Conservation (phyloP, 2,888 invertebrate species). For the Hypolimnas misippus region DNA sequence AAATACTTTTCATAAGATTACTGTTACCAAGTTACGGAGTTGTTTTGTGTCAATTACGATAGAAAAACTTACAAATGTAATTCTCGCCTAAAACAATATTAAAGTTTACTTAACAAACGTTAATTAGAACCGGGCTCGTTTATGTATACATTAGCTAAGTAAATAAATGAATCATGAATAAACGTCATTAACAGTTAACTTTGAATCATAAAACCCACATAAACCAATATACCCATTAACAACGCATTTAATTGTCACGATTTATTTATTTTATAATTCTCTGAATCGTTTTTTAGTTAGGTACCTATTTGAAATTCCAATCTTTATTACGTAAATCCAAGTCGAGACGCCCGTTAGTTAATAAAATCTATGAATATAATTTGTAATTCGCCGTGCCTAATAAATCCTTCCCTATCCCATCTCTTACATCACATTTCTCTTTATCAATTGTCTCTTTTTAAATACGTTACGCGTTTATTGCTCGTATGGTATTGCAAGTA, state of each 20-base stretch:
- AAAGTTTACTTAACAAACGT: conserved; percentile 4
- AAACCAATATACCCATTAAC: conserved; percentile 3
- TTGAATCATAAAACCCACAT: conserved; percentile 14
- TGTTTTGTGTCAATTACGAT: too few relatives aligned
- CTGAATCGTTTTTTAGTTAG: neutral
- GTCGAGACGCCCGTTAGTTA: too few relatives aligned
- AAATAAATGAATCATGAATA: conserved; percentile 6
- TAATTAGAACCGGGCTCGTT: neutral
- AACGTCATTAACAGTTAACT: neutral
- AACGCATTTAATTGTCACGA: neutral
- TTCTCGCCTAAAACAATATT: neutral
- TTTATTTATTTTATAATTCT: conserved; percentile 2
- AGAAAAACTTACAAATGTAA: neutral
- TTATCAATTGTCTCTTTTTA: too few relatives aligned
- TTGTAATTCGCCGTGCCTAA: too few relatives aligned
- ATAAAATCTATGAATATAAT: too few relatives aligned
- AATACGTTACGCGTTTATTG: too few relatives aligned
- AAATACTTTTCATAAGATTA: too few relatives aligned
- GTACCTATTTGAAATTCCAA: neutral
- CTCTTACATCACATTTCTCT: too few relatives aligned
- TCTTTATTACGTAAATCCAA: too few relatives aligned
- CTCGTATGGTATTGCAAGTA: too few relatives aligned
- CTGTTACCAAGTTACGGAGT: too few relatives aligned
- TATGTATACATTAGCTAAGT: neutral
- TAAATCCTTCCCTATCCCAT: too few relatives aligned